Evolutionary conservation across 2,888 invertebrate genomes (phyloP), one percentile per base, ranked within the genome.

Genomic region (Xanthostigma xanthostigma): DNA sequence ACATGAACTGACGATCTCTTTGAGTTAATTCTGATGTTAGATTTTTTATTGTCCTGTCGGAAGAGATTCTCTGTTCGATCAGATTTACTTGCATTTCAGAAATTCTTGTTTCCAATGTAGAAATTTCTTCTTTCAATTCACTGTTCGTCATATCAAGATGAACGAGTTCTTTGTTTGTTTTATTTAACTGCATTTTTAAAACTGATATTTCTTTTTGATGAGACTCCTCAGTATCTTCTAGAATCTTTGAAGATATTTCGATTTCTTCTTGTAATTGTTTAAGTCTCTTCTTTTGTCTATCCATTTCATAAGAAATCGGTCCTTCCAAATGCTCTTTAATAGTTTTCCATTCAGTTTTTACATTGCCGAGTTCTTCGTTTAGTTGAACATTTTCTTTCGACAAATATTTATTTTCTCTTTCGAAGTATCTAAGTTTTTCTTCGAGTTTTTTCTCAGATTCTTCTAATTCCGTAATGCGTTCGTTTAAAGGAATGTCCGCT

Each of bases 131-230:
- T 56, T 73, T 75, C 9, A 83, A 65, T 64, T 81, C 81, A 49
- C 78, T 72, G 55, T 79, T 81, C 34, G 78, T 80, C 41, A 80
- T 79, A 59, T 81, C 81, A 48, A 76, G 66, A 48, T 82, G 79
- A 58, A 77, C 70, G 51, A 75, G 70, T 55, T 74, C 73, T 62
- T 77, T 78, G 56, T 67, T 69, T 17, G 71, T 56, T 47, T 76
- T 69, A 39, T 63, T 65, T 45, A 80, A 63, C 54, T 78, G 75
- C 40, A 67, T 69, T 47, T 73, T 72, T 46, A 76, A 62, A 11
- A 60, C 55, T 10, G 73, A 74, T 44, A 76, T 57, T 57, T 78
- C 76, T 17, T 65, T 67, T 51, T 66, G 59, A 53, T 70, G 67
- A 42, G 60, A 59, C 40, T 61, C 59, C 55, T 76, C 77, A 11